These are phyloP conservation scores for Notothenia rossii DNA, from an alignment of 2,113 vertebrate genomes.

Conservation along the genomic window DNA sequence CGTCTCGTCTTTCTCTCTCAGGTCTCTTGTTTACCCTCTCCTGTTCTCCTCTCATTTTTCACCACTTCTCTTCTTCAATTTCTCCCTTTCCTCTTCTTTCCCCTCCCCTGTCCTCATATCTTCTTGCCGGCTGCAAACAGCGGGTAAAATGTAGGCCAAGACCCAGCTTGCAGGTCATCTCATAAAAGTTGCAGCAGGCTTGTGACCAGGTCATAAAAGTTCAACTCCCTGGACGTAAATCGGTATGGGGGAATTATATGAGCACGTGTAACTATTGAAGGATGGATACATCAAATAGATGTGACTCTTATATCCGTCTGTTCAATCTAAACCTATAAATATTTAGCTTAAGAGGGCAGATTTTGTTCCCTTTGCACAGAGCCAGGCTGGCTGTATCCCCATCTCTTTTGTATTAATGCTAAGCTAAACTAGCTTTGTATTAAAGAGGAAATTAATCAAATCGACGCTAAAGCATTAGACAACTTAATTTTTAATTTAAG, in stretches of 20 bases:
- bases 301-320: not conserved
- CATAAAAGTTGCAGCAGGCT: slow-evolving; percentile 43
- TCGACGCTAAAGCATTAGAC: not conserved
- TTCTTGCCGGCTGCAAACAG: slow-evolving; percentile 32
- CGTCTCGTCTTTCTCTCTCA: slow-evolving; percentile 8
- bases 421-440: not conserved
- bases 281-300: not conserved
- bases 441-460: not conserved
- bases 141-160: slow-evolving; percentile 37
- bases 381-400: no score
- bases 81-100: not conserved
- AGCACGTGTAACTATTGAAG: not conserved
- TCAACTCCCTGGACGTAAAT: slow-evolving; percentile 16
- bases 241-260: not conserved
- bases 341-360: not conserved
- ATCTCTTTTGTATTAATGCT: not conserved
- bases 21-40: not conserved
- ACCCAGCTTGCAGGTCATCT: slow-evolving; percentile 32
- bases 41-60: not conserved
- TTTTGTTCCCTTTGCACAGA: not conserved
- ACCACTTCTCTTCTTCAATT: not conserved
- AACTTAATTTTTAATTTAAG: not conserved
- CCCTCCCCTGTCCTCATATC: not conserved
- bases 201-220: slow-evolving; percentile 23
- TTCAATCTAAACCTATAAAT: not conserved